Conservation (phyloP, 53 echinoderm and acorn worm genomes). For the Mesocentrotus franciscanus region DNA sequence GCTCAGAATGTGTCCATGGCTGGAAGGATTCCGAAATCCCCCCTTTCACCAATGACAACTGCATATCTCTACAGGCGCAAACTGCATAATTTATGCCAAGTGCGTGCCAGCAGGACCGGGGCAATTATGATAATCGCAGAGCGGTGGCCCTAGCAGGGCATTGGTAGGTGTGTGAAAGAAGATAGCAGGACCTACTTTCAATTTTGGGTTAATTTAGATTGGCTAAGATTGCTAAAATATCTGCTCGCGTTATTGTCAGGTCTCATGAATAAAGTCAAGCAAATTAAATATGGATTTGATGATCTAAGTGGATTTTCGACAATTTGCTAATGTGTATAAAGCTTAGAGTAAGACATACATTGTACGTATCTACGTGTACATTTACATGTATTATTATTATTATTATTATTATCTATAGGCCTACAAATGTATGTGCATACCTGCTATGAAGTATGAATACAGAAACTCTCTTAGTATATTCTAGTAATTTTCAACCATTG, state of each 20-base stretch:
- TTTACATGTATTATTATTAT: too few species aligned
- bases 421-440: not conserved
- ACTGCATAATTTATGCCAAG: conserved; percentile 63
- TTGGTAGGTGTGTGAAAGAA: not conserved
- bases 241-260: not conserved
- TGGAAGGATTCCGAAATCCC: conserved; percentile 42
- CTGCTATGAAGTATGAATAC: too few species aligned
- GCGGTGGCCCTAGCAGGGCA: conserved; percentile 53
- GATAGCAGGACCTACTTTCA: conserved; percentile 11
- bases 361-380: too few species aligned
- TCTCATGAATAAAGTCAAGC: not conserved
- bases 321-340: too few species aligned
- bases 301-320: too few species aligned
- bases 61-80: conserved; percentile 44
- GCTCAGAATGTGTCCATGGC: not conserved
- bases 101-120: conserved; percentile 28
- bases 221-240: not conserved
- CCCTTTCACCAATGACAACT: conserved; percentile 61
- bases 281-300: too few species aligned
- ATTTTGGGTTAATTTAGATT: conserved; percentile 21
- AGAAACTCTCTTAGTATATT: too few species aligned
- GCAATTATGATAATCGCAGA: conserved; percentile 61
- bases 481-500: too few species aligned
- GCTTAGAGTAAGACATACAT: too few species aligned
- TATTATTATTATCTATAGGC: not conserved